Percentiles rank a stretch among this genome's conserved stretches.
Conservation (phyloP, 2,113 vertebrate species). For the Stigmatopora argus region DNA sequence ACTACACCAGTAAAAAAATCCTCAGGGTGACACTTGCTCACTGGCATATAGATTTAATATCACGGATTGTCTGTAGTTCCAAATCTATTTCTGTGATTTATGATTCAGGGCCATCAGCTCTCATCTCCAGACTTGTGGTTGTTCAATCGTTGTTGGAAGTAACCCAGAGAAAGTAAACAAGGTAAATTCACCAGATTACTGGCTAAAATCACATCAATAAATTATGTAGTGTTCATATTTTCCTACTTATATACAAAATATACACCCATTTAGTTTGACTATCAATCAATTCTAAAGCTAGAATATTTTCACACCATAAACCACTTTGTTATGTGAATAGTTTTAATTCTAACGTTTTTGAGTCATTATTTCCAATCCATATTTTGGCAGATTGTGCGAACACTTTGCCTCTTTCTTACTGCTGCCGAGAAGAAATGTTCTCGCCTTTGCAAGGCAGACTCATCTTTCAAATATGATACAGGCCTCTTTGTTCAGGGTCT, state of each 20-base stretch:
- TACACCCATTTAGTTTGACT: neutral
- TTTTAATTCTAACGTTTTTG: neutral
- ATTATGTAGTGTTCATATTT: constrained; percentile 4
- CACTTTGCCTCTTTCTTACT: constrained; percentile 90
- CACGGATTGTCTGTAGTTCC: constrained; percentile 27
- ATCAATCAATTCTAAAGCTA: neutral
- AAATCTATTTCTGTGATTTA: constrained; percentile 32
- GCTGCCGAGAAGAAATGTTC: constrained; percentile 88
- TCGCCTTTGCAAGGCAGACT: constrained; percentile 81
- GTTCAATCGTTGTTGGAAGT: constrained; percentile 93
- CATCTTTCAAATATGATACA: constrained; percentile 90
- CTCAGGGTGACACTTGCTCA: too few relatives aligned
- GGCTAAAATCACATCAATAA: constrained; percentile 6
- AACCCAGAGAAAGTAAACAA: constrained; percentile 97
- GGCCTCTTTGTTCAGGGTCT: constrained; percentile 96
- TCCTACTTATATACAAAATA: constrained; percentile 10
- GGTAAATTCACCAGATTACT: constrained; percentile 64
- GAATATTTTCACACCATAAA: neutral
- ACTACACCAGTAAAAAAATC: too few relatives aligned
- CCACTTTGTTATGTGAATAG: neutral
- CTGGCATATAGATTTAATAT: neutral
- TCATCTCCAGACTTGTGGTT: constrained; percentile 95
- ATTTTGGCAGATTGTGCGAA: constrained; percentile 81
- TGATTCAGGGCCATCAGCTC: constrained; percentile 88
- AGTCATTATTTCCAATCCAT: neutral